phyloP scores from a whole-genome alignment of 2,888 invertebrate genomes.

The Noctua janthe region DNA sequence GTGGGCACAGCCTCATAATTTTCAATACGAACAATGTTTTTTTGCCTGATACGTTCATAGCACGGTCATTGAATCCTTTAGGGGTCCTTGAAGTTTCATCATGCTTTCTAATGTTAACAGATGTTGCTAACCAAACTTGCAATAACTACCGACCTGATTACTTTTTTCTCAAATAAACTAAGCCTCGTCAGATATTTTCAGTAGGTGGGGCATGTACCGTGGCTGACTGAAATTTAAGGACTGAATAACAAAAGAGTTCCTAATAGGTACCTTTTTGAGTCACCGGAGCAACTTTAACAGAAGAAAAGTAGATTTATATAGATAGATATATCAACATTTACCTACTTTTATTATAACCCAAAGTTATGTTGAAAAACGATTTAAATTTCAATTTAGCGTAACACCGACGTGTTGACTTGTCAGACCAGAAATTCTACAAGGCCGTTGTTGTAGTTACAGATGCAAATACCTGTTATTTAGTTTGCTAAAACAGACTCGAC shows the following conservation, averaged over 20 bases:
- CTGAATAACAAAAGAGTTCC: background rate
- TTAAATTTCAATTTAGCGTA: constrained; percentile 46
- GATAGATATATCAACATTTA: background rate
- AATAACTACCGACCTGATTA: too few relatives aligned
- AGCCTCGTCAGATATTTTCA: background rate
- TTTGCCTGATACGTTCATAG: background rate
- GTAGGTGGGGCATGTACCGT: background rate
- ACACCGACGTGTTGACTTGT: constrained; percentile 39
- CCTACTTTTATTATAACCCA: background rate
- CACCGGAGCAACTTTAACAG: background rate
- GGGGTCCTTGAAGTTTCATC: background rate
- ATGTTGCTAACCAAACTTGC: too few relatives aligned
- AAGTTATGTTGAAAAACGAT: constrained; percentile 18
- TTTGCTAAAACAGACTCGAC: constrained; percentile 19
- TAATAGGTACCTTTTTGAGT: background rate
- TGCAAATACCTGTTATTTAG: constrained; percentile 38
- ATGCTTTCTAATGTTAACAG: background rate
- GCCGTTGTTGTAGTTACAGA: constrained; percentile 25
- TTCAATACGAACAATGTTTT: too few relatives aligned
- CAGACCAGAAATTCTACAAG: constrained; percentile 56
- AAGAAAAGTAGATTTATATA: background rate
- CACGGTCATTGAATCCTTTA: background rate
- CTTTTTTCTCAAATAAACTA: background rate
- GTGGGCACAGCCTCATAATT: too few relatives aligned
- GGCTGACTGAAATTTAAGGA: background rate